Evolutionary conservation across 2,888 invertebrate genomes (phyloP).

Genomic region (Meliscaeva auricollis): DNA sequence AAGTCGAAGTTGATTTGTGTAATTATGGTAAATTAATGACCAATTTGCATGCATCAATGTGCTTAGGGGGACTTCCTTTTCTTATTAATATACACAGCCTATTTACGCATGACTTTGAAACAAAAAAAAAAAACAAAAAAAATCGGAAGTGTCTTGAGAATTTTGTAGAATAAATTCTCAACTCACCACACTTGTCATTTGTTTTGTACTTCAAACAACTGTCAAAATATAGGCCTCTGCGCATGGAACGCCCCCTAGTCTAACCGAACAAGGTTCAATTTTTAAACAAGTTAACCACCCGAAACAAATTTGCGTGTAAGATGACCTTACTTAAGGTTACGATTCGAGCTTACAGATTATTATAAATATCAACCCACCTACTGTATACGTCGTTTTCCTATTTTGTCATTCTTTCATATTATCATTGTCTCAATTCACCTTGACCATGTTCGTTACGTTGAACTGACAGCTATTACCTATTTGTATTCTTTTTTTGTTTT

Average conservation of each 20-base stretch:
- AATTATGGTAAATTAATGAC: constrained; percentile 43
- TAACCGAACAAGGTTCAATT: constrained; percentile 23
- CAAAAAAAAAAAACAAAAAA: too few relatives aligned
- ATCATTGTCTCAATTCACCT: constrained; percentile 55
- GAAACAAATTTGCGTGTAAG: constrained; percentile 49
- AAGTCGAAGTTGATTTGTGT: not conserved
- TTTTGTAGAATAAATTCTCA: not conserved
- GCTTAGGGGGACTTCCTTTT: constrained; percentile 61
- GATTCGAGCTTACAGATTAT: constrained; percentile 34
- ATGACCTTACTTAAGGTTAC: constrained; percentile 69
- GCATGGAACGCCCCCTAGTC: constrained; percentile 34
- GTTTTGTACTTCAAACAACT: not conserved
- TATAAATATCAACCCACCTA: too few relatives aligned
- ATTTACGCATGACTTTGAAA: not conserved
- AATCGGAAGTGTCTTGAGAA: constrained; percentile 49
- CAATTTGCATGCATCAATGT: constrained; percentile 42
- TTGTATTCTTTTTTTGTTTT: too few relatives aligned
- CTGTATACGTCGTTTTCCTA: constrained; percentile 3
- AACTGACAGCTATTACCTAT: constrained; percentile 56
- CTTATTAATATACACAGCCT: not conserved
- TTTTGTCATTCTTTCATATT: constrained; percentile 39
- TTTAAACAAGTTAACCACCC: constrained; percentile 50
- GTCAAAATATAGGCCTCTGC: constrained; percentile 21
- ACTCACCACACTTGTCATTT: constrained; percentile 20
- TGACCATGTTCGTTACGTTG: constrained; percentile 73